Evolutionary conservation across 23 tunicate genomes (phyloP), one percentile per base, ranked within the genome.

Genomic region (Botrylloides violaceus): DNA sequence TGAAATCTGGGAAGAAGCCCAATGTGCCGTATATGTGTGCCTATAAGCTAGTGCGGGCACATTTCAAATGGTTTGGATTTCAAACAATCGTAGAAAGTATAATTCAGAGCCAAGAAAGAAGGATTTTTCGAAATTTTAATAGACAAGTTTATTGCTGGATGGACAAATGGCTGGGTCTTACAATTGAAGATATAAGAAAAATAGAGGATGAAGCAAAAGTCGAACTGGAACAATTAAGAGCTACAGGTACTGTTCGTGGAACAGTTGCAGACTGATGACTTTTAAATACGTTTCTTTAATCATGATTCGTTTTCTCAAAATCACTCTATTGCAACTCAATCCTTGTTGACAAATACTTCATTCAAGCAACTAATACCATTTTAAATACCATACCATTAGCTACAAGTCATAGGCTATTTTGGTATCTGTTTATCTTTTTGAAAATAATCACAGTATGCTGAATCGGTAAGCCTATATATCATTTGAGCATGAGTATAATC

Each of bases 81-180:
- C 98, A 92, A 49, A 76, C 37, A 27, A 34, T 79, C 5, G 89
- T 92, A 4, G 97, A 90, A 34, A 66, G 30, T 3, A 29, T 90
- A 27, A 83, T 90, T 26, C 85, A 78, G 6, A 50, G 36, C 0
- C 91, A 83, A 39, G 97, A 90, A 50, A 60, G 61, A 15, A 79
- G 97, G 12, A 34, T 90, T 1, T 90, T 90, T 38, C 56, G 80
- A 39, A 83, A 62, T 32, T 90, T 90, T 66, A 77, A 90, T 64
- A 76, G 97, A 3, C 97, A 90, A 75, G 85, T 90, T 12, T 71
- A 70, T 59, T 90, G 90, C 61, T 90, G 97, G 90, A 90, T 90
- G 97, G 85, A 90, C 32, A 83, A 90, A 21, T 92, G 91, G 91
- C 73, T 31, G 63, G 92, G 92, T 6, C 59, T 92, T 63, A 84